Conservation (phyloP, 2,113 vertebrate genomes). For the Phodopus roborovskii region DNA sequence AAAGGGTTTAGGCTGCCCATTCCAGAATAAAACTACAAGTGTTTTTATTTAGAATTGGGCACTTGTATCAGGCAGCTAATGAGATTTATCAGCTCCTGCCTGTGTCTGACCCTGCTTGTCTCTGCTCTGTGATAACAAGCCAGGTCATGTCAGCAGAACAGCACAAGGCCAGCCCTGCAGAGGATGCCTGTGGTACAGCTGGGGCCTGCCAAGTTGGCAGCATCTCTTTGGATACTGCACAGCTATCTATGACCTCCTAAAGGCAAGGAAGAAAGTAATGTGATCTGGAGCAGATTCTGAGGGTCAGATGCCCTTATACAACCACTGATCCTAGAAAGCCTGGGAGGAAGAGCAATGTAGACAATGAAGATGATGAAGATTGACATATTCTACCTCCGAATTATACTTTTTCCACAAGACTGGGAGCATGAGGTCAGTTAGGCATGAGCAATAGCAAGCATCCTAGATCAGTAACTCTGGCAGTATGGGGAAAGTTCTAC, state of each 20-base stretch:
- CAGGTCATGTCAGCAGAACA: not conserved
- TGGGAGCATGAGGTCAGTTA: not conserved
- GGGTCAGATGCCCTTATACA: not conserved
- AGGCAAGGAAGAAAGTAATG: not conserved
- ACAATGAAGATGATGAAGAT: not conserved
- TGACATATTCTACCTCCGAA: not conserved
- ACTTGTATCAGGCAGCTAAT: not conserved
- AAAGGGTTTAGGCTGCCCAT: conserved; percentile 1
- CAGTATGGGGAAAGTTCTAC: too few relatives aligned
- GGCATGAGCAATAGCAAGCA: not conserved
- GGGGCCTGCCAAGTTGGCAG: not conserved
- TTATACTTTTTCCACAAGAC: not conserved
- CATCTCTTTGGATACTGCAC: not conserved
- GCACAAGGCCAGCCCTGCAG: not conserved
- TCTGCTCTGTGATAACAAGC: not conserved
- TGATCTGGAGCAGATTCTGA: not conserved
- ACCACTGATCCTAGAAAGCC: not conserved
- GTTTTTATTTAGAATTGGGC: conserved; percentile 2
- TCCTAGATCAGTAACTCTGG: not conserved
- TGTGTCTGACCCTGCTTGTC: not conserved
- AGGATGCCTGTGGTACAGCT: not conserved
- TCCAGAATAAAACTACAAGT: conserved; percentile 69
- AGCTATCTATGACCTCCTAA: not conserved
- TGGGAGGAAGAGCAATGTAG: not conserved
- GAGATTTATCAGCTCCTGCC: not conserved